Evolutionary conservation across 53 echinoderm and acorn worm genomes (phyloP).

Genomic region (Luidia sarsii): DNA sequence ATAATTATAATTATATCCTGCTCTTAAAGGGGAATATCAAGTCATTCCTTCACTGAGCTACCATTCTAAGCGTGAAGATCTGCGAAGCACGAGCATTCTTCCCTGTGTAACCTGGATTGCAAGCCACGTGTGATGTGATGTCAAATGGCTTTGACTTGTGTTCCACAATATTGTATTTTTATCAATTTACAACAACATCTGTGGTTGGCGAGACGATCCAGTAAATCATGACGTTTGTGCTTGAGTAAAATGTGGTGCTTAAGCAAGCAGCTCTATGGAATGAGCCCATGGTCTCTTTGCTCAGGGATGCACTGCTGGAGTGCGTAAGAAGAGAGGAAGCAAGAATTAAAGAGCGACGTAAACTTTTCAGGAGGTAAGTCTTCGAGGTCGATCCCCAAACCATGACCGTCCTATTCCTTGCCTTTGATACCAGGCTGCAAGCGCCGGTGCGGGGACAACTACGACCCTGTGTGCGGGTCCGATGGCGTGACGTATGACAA

Average conservation of each 20-base stretch:
- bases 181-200: no score
- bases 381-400: neutral
- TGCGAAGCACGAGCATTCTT: neutral
- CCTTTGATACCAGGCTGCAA: conserved; percentile 35
- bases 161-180: no score
- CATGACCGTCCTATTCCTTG: neutral
- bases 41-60: no score
- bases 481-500: conserved; percentile 53
- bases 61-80: neutral
- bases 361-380: neutral
- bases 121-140: no score
- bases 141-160: no score
- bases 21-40: no score
- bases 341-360: neutral
- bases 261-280: neutral
- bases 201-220: no score
- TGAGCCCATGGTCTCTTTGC: neutral
- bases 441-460: conserved; percentile 6
- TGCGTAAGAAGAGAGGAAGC: neutral
- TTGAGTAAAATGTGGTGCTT: neutral
- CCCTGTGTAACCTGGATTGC: neutral
- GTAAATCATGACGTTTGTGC: no score
- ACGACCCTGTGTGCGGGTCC: conserved; percentile 48
- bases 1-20: no score
- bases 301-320: neutral